A percentile compares a stretch with the other conserved stretches of the same genome.
Conservation (phyloP, 2,888 invertebrate species). For the Pycnomerus fuliginosus region DNA sequence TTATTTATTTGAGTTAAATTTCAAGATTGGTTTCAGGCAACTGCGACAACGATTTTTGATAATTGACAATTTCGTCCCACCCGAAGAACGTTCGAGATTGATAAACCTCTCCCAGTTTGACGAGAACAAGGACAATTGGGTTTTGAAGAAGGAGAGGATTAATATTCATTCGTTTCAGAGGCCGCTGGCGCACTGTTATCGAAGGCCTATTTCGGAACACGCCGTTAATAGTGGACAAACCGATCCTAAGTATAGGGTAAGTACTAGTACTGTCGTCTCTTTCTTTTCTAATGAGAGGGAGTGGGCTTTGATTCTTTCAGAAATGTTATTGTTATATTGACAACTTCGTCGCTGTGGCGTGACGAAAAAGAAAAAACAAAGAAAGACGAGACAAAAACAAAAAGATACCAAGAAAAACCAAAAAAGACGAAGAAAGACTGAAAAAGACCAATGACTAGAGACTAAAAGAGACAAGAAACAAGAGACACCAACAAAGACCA, state of each 20-base stretch:
- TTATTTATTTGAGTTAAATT: constrained; percentile 5
- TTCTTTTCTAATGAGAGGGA: too few relatives aligned
- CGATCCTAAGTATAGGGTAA: constrained; percentile 46
- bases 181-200: constrained; percentile 48
- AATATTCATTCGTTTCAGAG: constrained; percentile 41
- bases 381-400: too few relatives aligned
- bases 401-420: too few relatives aligned
- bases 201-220: constrained; percentile 49
- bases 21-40: constrained; percentile 60
- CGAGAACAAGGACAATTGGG: constrained; percentile 81
- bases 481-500: too few relatives aligned
- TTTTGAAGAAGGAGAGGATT: constrained; percentile 45
- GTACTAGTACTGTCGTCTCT: constrained; percentile 17
- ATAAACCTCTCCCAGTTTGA: constrained; percentile 74
- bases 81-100: constrained; percentile 74
- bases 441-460: too few relatives aligned
- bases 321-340: too few relatives aligned
- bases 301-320: too few relatives aligned
- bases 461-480: too few relatives aligned
- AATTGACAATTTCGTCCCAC: constrained; percentile 88
- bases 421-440: too few relatives aligned
- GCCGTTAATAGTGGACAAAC: constrained; percentile 40
- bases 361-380: too few relatives aligned
- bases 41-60: constrained; percentile 85
- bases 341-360: too few relatives aligned